A percentile compares a stretch with the other conserved stretches of the same genome.
Evolutionary conservation across 2,113 vertebrate species (phyloP).

Genomic region (Thermophis baileyi): DNA sequence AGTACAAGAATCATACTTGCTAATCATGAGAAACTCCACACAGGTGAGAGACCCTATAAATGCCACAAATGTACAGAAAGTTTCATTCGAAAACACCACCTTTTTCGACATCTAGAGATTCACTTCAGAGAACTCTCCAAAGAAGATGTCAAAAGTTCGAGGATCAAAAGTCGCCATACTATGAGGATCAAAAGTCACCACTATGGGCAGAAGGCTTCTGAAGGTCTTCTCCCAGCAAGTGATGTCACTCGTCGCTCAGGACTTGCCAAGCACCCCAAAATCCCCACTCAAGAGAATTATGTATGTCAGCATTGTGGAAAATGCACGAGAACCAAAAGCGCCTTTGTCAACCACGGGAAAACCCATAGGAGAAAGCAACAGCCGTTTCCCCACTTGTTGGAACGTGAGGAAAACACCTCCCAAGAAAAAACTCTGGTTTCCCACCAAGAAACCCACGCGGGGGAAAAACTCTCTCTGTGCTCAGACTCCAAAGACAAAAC

Average conservation of each 20-base stretch:
- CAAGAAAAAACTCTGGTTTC: not conserved
- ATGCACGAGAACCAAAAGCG: not conserved
- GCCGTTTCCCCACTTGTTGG: not conserved
- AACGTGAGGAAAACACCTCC: not conserved
- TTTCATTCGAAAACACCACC: not conserved
- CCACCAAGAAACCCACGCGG: not conserved
- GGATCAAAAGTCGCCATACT: not conserved
- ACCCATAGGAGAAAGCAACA: not conserved
- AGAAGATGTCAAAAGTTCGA: not conserved
- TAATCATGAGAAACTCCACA: not conserved
- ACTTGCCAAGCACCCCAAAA: not conserved
- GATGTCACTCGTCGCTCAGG: not conserved
- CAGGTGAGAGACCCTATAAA: slow-evolving; percentile 30
- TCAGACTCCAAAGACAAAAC: not conserved
- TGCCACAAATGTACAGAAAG: slow-evolving; percentile 4
- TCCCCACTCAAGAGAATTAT: not conserved
- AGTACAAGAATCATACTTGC: not conserved
- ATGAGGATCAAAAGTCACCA: too few species aligned
- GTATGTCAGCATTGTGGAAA: slow-evolving; percentile 5
- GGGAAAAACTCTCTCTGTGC: not conserved
- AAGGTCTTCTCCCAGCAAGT: not conserved
- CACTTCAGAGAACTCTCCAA: not conserved
- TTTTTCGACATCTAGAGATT: not conserved
- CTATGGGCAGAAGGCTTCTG: not conserved
- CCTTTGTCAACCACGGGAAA: not conserved